Evolutionary conservation across 1,140 invertebrate species (phyloP).

Genomic region (Protaetia brevitarsis): DNA sequence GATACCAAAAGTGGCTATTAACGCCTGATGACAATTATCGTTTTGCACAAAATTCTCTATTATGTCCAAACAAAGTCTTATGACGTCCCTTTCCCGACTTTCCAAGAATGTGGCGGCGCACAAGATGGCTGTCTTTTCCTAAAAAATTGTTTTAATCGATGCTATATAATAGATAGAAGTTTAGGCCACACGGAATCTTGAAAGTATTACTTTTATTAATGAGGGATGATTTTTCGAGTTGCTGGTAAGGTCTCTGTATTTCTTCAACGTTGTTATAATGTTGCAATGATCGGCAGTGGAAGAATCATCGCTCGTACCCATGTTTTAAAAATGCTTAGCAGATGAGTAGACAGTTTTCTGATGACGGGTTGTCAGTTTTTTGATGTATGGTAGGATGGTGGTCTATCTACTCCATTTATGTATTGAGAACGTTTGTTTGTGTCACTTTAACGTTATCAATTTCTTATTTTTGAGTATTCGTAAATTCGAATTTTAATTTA

Average conservation of each 20-base stretch:
- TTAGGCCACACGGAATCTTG: too few relatives aligned
- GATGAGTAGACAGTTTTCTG: too few relatives aligned
- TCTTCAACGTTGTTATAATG: not conserved
- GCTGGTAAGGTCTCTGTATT: not conserved
- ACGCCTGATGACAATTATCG: conserved; percentile 17
- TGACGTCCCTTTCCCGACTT: conserved; percentile 2
- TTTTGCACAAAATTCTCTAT: conserved; percentile 33
- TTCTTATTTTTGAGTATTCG: too few relatives aligned
- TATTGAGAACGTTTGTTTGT: too few relatives aligned
- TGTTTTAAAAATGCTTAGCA: too few relatives aligned
- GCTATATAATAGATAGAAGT: not conserved
- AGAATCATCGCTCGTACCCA: too few relatives aligned
- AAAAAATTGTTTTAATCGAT: not conserved
- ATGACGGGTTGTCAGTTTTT: too few relatives aligned
- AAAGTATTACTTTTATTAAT: not conserved
- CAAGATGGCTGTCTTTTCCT: conserved; percentile 34
- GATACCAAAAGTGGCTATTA: conserved; percentile 32
- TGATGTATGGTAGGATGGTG: too few relatives aligned
- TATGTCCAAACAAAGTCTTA: conserved; percentile 33
- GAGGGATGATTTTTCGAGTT: not conserved
- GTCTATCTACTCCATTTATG: too few relatives aligned
- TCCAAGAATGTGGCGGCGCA: conserved; percentile 32
- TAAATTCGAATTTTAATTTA: too few relatives aligned
- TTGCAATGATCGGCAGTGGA: too few relatives aligned
- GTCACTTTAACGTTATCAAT: too few relatives aligned